These are phyloP conservation scores for Ivindomyrus marchei DNA, from an alignment of 2,113 vertebrate species.

Conservation along the genomic window DNA sequence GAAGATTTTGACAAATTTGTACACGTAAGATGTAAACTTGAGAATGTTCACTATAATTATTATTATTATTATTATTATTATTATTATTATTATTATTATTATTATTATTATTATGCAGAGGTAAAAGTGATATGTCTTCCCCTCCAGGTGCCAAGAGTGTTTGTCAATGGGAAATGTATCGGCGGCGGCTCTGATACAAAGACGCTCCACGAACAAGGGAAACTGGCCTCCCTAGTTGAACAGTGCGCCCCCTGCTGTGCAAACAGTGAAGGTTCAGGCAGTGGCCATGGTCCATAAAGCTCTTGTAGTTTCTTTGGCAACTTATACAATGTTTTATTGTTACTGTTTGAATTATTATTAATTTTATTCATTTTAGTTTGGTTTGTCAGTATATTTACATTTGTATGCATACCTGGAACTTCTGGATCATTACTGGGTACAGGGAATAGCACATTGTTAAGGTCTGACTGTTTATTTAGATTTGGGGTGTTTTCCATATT, in stretches of 20 bases:
- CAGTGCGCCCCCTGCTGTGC: conserved; percentile 67
- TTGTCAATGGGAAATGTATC: conserved; percentile 84
- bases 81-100: background rate
- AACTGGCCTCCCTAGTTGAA: conserved; percentile 70
- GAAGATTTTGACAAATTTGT: background rate
- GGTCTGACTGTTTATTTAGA: background rate
- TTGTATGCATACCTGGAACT: background rate
- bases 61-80: background rate
- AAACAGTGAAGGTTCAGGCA: conserved; percentile 48
- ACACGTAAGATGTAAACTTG: background rate
- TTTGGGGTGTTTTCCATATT: background rate
- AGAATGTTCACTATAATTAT: background rate
- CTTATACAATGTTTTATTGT: background rate
- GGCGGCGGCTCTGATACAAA: conserved; percentile 84
- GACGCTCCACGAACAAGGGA: conserved; percentile 79
- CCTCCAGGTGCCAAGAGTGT: conserved; percentile 86
- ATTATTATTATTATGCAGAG: background rate
- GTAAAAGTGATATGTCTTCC: background rate
- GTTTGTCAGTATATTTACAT: background rate
- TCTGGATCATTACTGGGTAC: background rate
- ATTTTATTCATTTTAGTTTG: conserved; percentile 18
- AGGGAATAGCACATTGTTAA: background rate
- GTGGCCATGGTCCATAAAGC: conserved; percentile 37
- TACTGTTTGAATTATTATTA: background rate
- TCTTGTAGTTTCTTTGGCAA: background rate